These are phyloP conservation scores for Stegostoma tigrinum DNA, from an alignment of 2,113 vertebrate species.

Conservation along the genomic window DNA sequence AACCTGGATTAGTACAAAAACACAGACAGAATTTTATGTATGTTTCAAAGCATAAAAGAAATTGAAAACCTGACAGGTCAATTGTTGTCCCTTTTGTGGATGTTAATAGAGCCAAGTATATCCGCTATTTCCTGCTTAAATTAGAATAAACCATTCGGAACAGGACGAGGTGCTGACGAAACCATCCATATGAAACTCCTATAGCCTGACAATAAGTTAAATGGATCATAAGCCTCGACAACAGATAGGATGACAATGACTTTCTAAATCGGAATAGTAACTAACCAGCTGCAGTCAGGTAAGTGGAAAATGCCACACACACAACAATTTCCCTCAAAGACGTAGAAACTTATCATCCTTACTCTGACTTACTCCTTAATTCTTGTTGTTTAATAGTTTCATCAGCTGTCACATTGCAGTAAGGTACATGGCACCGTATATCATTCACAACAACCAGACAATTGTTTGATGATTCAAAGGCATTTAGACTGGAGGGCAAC, in stretches of 20 bases:
- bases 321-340: too few species aligned
- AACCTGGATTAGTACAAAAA: not conserved
- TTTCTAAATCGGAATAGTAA: not conserved
- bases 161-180: not conserved
- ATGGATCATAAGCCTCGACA: too few species aligned
- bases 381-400: not conserved
- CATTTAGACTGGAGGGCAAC: not conserved
- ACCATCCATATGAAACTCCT: not conserved
- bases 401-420: not conserved
- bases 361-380: not conserved
- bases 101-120: not conserved
- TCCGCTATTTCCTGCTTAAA: not conserved
- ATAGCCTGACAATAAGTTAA: not conserved
- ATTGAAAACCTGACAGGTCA: not conserved
- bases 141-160: not conserved
- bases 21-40: not conserved
- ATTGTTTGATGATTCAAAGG: not conserved
- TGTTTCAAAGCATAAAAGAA: not conserved
- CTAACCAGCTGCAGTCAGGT: not conserved
- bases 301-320: not conserved
- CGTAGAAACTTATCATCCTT: not conserved
- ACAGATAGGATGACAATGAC: not conserved
- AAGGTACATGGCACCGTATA: too few species aligned
- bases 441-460: not conserved
- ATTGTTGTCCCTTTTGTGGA: not conserved